These are phyloP conservation scores for Columba janthina DNA, from an alignment of 2,113 vertebrate genomes.

Conservation along the genomic window DNA sequence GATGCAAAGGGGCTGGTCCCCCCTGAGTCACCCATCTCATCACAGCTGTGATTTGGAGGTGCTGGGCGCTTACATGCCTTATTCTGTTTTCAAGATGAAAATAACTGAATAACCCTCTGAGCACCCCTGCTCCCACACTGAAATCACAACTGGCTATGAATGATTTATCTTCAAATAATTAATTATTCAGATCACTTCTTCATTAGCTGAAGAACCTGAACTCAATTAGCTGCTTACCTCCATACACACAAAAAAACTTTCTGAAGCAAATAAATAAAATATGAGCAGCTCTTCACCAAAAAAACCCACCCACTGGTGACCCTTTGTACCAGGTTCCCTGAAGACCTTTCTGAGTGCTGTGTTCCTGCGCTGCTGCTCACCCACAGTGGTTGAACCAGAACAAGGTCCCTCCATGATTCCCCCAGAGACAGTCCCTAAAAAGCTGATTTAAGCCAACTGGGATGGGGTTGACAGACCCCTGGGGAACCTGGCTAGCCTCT, in stretches of 20 bases:
- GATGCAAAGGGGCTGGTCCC: not conserved
- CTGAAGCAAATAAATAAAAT: slow-evolving; percentile 5
- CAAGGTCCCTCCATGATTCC: not conserved
- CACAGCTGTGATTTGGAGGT: fast-evolving
- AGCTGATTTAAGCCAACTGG: not conserved
- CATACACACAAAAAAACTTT: not conserved
- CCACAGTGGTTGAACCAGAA: not conserved
- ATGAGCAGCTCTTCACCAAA: not conserved
- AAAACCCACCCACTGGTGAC: not conserved
- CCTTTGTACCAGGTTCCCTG: not conserved
- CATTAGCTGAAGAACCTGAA: slow-evolving; percentile 56
- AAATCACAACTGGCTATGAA: slow-evolving; percentile 36
- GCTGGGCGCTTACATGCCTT: not conserved
- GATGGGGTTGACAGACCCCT: not conserved
- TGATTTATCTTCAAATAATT: slow-evolving; percentile 61
- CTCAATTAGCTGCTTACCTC: slow-evolving; percentile 52
- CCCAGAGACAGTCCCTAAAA: not conserved
- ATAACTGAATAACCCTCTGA: not conserved
- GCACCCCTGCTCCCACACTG: not conserved
- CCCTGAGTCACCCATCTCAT: not conserved
- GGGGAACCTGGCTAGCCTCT: not conserved
- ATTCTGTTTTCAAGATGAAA: slow-evolving; percentile 38
- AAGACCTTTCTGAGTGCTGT: fast-evolving
- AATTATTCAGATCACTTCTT: slow-evolving; percentile 68
- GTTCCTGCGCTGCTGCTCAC: not conserved